Conservation (phyloP, 53 echinoderm and acorn worm genomes). For the Crossaster papposus region DNA sequence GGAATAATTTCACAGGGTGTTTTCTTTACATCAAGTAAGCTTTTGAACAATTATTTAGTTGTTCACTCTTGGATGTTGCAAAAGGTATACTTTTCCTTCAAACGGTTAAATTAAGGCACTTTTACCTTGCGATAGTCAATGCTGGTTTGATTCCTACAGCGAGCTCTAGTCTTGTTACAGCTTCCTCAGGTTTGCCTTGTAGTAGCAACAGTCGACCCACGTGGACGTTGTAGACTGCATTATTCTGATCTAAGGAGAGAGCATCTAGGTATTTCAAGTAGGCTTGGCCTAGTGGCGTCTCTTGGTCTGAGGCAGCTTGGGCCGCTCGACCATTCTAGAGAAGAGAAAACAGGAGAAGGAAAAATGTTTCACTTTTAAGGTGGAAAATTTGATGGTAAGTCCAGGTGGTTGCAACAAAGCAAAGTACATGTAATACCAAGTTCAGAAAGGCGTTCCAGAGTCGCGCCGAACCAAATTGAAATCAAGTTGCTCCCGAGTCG, state of each 20-base stretch:
- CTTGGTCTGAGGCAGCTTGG: constrained; percentile 88
- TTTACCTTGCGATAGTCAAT: constrained; percentile 74
- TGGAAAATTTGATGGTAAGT: not conserved
- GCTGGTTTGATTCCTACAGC: constrained; percentile 88
- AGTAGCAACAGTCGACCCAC: constrained; percentile 85
- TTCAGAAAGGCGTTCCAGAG: too few species aligned
- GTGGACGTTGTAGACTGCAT: constrained; percentile 83
- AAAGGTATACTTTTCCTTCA: too few species aligned
- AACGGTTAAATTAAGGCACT: not conserved
- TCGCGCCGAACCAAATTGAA: too few species aligned
- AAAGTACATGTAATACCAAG: too few species aligned
- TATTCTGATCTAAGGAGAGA: constrained; percentile 86
- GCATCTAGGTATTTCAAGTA: constrained; percentile 93
- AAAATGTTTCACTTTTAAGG: not conserved
- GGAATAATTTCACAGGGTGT: too few species aligned
- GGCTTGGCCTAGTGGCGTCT: constrained; percentile 88
- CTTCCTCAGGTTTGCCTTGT: constrained; percentile 83
- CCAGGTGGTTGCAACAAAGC: too few species aligned
- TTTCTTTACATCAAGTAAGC: too few species aligned
- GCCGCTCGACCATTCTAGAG: constrained; percentile 85
- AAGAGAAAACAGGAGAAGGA: not conserved
- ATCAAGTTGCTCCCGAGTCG: too few species aligned
- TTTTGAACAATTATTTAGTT: too few species aligned
- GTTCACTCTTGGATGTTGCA: too few species aligned
- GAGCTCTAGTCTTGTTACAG: constrained; percentile 75